phyloP scores from a whole-genome alignment of 92 coral and sea anemone species.

The Porites evermanni region DNA sequence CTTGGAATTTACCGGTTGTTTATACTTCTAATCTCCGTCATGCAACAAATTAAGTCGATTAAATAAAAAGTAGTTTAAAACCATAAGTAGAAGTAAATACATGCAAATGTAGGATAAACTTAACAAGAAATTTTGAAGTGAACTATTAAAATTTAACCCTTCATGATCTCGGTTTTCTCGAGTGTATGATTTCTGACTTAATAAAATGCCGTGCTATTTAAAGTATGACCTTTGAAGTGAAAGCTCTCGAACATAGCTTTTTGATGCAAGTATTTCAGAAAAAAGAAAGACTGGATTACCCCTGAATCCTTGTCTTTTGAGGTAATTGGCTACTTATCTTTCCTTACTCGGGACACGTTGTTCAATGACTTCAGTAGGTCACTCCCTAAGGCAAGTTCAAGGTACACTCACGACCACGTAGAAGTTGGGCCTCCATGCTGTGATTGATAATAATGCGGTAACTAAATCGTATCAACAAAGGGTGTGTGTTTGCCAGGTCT shows the following conservation, averaged over 20 bases:
- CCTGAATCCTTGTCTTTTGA: neutral
- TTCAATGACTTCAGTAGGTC: neutral
- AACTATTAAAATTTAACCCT: neutral
- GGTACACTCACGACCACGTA: neutral
- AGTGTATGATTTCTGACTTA: neutral
- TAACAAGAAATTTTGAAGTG: neutral
- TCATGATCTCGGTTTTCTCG: neutral
- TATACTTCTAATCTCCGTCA: neutral
- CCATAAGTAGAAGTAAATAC: neutral
- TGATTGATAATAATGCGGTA: neutral
- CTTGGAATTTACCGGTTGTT: constrained; percentile 28
- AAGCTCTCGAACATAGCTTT: neutral
- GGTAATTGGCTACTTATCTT: too few species aligned
- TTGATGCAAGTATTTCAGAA: neutral
- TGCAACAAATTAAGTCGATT: neutral
- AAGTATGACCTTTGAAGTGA: neutral
- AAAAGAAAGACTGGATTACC: neutral
- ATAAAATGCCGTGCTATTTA: neutral
- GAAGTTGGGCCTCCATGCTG: constrained; percentile 1
- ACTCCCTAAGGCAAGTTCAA: neutral
- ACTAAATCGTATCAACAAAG: constrained; percentile 1
- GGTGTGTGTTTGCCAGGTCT: neutral
- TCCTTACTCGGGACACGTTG: too few species aligned
- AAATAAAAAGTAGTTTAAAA: constrained; percentile 8
- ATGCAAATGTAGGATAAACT: neutral